phyloP scores from a whole-genome alignment of 2,113 vertebrate species.

The Arenaria interpres region DNA sequence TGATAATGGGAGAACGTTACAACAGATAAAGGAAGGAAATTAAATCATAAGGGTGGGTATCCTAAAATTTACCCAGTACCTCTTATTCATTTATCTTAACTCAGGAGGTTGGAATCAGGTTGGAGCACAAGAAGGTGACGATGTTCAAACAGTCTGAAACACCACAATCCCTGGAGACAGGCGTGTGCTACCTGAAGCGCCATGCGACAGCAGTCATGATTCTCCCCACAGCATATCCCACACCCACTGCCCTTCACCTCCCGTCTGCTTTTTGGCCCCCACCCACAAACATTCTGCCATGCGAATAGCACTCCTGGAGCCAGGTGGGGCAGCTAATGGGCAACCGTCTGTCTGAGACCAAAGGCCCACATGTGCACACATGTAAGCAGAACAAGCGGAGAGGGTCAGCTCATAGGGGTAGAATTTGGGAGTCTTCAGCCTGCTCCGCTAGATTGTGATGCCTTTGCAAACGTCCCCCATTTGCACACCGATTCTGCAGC shows the following conservation, averaged over 20 bases:
- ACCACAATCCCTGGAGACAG: neutral
- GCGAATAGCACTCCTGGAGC: neutral
- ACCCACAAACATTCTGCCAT: neutral
- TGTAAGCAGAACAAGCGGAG: neutral
- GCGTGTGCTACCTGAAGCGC: too few relatives aligned
- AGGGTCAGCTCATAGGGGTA: neutral
- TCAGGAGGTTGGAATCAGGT: neutral
- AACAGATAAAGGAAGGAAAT: neutral
- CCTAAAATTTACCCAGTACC: neutral
- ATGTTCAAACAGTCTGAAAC: neutral
- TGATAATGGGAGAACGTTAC: neutral
- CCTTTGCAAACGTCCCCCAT: neutral
- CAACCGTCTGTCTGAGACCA: neutral
- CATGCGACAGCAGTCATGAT: neutral
- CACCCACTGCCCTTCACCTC: neutral
- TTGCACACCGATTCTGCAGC: neutral
- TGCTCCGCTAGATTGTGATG: rapidly evolving
- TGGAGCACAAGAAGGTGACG: neutral
- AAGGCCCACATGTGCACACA: neutral
- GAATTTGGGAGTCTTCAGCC: neutral
- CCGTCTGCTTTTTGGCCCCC: neutral
- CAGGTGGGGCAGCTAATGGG: neutral
- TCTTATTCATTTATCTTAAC: neutral
- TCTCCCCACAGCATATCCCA: neutral
- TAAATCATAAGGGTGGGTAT: neutral